phyloP scores from a whole-genome alignment of 2,797 vertebrate species.

The Bucorvus abyssinicus region DNA sequence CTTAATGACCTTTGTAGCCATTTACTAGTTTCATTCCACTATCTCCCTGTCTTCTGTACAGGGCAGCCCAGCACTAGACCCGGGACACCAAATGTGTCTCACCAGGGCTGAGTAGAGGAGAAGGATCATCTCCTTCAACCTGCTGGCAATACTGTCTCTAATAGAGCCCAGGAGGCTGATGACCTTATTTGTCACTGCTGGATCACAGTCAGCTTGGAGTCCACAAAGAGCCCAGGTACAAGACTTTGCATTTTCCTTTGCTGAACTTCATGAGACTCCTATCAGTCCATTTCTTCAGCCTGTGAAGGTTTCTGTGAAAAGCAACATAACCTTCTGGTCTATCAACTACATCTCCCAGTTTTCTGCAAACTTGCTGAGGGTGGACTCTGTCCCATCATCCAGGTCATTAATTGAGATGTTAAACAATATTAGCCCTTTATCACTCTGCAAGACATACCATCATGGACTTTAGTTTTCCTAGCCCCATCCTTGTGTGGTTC shows the following conservation, averaged over 20 bases:
- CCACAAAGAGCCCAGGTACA: rapidly evolving
- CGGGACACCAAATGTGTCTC: neutral
- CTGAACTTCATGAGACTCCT: neutral
- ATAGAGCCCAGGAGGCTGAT: neutral
- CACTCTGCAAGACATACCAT: neutral
- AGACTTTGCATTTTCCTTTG: neutral
- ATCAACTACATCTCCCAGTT: neutral
- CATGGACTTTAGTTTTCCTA: neutral
- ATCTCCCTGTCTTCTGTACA: neutral
- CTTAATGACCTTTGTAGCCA: neutral
- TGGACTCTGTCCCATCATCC: neutral
- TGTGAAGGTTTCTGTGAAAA: neutral
- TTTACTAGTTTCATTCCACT: neutral
- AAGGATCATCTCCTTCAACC: neutral
- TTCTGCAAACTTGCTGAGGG: neutral
- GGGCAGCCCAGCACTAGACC: neutral
- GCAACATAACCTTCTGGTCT: neutral
- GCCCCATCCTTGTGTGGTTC: neutral
- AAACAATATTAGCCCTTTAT: neutral
- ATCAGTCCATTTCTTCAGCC: too few relatives aligned
- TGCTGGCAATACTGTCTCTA: neutral
- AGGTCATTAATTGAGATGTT: neutral
- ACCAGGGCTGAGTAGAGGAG: neutral
- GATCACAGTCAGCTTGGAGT: neutral
- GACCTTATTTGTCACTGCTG: neutral